Conservation (phyloP, 2,888 invertebrate genomes). For the Acleris sparsana region DNA sequence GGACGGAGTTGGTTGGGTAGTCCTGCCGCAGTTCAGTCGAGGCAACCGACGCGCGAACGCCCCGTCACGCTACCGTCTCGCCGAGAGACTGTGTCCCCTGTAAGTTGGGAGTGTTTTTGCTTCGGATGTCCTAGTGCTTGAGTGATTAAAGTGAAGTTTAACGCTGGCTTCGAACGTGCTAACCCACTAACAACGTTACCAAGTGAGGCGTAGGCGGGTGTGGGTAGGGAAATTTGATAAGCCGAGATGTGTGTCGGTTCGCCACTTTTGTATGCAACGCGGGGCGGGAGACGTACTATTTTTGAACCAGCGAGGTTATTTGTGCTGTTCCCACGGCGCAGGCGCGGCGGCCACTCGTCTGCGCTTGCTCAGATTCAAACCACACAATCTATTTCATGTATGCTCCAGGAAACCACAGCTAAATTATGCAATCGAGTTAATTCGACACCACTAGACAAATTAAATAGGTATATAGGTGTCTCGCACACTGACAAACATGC, state of each 20-base stretch:
- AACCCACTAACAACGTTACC: constrained; percentile 65
- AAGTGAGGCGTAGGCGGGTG: constrained; percentile 62
- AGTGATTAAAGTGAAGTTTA: constrained; percentile 60
- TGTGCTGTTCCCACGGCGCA: constrained; percentile 56
- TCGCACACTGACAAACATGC: not conserved
- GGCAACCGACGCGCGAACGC: constrained; percentile 63
- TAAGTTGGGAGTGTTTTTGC: constrained; percentile 75
- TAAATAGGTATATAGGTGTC: not conserved
- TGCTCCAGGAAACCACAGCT: constrained; percentile 31
- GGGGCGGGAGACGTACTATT: constrained; percentile 68
- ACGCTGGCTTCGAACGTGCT: constrained; percentile 62
- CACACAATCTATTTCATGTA: constrained; percentile 15
- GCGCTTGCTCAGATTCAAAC: constrained; percentile 42
- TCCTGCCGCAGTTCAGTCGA: constrained; percentile 59
- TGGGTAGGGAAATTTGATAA: constrained; percentile 82
- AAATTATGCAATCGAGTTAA: constrained; percentile 2
- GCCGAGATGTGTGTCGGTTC: constrained; percentile 63
- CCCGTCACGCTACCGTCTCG: constrained; percentile 36
- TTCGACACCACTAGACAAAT: not conserved
- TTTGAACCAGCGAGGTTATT: constrained; percentile 63
- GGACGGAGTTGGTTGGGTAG: constrained; percentile 62
- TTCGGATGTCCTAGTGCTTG: constrained; percentile 58
- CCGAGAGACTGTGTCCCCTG: constrained; percentile 52
- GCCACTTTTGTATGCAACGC: constrained; percentile 80
- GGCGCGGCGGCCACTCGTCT: constrained; percentile 45